Conservation (phyloP, 2,113 vertebrate genomes). For the Xyrauchen texanus region DNA sequence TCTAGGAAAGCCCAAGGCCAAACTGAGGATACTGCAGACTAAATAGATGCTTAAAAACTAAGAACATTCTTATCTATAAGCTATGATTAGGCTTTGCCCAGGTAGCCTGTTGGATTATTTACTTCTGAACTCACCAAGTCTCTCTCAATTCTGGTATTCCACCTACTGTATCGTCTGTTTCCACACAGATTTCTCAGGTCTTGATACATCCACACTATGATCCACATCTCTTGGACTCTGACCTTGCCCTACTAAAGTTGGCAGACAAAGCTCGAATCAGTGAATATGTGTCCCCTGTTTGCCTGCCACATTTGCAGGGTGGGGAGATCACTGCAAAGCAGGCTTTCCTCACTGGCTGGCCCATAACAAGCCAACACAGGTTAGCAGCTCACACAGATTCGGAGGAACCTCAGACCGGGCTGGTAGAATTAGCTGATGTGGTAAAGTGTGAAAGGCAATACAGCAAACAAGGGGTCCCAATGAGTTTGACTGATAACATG, state of each 20-base stretch:
- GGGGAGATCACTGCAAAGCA: conserved; percentile 69
- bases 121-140: background rate
- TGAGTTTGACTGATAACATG: conserved; percentile 83
- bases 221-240: conserved; percentile 77
- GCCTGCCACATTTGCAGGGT: conserved; percentile 76
- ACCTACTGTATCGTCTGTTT: conserved; percentile 20
- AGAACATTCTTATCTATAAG: conserved; percentile 32
- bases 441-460: conserved; percentile 82
- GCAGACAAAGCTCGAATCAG: conserved; percentile 85
- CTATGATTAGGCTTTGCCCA: conserved; percentile 12
- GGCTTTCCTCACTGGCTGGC: conserved; percentile 81
- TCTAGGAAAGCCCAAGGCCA: conserved; percentile 15
- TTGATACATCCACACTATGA: conserved; percentile 83
- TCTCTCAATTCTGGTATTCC: background rate
- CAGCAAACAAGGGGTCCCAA: conserved; percentile 72
- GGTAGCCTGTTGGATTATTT: conserved; percentile 37
- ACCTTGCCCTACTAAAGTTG: conserved; percentile 85
- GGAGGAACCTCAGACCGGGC: conserved; percentile 72
- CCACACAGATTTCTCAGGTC: conserved; percentile 80
- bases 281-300: conserved; percentile 81
- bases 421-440: conserved; percentile 75
- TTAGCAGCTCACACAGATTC: conserved; percentile 61
- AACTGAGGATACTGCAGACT: background rate
- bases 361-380: conserved; percentile 53
- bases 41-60: background rate